A percentile compares a stretch with the other conserved stretches of the same genome.
phyloP scores from a whole-genome alignment of 2,797 vertebrate species.

The Phoebastria nigripes region DNA sequence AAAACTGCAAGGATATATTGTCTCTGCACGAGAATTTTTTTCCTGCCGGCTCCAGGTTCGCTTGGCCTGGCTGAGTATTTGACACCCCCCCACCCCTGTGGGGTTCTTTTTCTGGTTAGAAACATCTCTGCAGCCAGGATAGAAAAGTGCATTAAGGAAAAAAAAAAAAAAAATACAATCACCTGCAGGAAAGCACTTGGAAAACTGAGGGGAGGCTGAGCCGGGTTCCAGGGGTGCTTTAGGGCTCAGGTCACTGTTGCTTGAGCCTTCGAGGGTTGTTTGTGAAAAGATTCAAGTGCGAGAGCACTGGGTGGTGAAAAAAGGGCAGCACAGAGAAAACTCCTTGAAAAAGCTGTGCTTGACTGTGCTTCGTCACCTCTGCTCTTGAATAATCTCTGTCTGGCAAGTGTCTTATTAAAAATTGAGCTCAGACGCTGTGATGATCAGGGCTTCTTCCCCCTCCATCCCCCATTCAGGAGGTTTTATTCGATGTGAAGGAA shows the following conservation, averaged over 20 bases:
- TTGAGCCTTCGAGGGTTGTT: not conserved
- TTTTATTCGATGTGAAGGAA: conserved; percentile 85
- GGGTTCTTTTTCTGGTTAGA: not conserved
- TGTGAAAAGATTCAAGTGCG: not conserved
- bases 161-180: not conserved
- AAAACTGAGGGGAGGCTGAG: not conserved
- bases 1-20: not conserved
- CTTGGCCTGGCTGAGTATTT: not conserved
- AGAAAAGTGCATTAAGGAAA: not conserved
- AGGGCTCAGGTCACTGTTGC: not conserved
- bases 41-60: not conserved
- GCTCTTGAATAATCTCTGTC: not conserved
- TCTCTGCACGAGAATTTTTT: not conserved
- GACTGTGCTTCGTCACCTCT: not conserved
- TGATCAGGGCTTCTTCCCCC: accelerated
- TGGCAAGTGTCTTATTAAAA: not conserved
- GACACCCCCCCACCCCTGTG: too few relatives aligned
- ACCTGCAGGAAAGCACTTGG: not conserved
- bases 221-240: not conserved
- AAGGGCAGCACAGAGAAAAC: not conserved
- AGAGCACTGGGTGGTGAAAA: not conserved
- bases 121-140: not conserved
- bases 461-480: conserved; percentile 68
- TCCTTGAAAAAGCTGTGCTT: not conserved
- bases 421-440: not conserved